Evolutionary conservation across 2,113 vertebrate genomes (phyloP), one percentile per base, ranked within the genome.

Genomic region (Ciconia stormi): DNA sequence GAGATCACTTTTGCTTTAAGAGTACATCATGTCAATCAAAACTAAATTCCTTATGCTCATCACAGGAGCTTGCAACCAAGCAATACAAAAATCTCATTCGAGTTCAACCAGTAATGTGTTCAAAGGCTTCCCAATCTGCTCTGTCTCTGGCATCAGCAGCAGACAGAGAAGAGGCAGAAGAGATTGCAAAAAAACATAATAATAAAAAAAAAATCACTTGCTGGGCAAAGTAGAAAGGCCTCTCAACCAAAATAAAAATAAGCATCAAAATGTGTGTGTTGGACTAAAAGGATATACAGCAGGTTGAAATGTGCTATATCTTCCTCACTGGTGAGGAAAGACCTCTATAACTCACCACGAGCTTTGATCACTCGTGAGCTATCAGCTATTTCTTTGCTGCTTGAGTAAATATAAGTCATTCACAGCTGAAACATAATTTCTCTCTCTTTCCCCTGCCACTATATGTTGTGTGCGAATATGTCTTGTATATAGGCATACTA

Each of bases 241-340:
- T 95, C 94, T 63, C 96, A 92, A 93, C 96, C 81, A 93, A 97
- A 97, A 97, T 97, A 98, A 98, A 98, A 98, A 95, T 94, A 76
- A 92, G 90, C 90, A 94, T 94, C 94, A 93, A 96, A 95, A 96
- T 22, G 85, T 56, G 72, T 56, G 65, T 76, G 84, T 73, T 94
- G 72, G 93, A 88, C 96, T 96, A 96, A 97, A 92, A 97, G 94
- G 95, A 97, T 89, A 93, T 91, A 98, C 90, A 98, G 94, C 89
- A 97, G 90, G 92, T 93, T 93, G 93, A 96, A 93, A 46, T 49
- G 72, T 71, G 86, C 82, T 93, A 5, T 70, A 85, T 95, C 97
- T 97, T 91, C 92, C 93, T 96, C 92, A 77, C 59, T 36, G 82
- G 94, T 88, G 91, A 97, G 95, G 93, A 91, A 83, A 98, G 96